Evolutionary conservation across 2,888 invertebrate species (phyloP), one percentile per base, ranked within the genome.

Genomic region (Drosophila rubida): DNA sequence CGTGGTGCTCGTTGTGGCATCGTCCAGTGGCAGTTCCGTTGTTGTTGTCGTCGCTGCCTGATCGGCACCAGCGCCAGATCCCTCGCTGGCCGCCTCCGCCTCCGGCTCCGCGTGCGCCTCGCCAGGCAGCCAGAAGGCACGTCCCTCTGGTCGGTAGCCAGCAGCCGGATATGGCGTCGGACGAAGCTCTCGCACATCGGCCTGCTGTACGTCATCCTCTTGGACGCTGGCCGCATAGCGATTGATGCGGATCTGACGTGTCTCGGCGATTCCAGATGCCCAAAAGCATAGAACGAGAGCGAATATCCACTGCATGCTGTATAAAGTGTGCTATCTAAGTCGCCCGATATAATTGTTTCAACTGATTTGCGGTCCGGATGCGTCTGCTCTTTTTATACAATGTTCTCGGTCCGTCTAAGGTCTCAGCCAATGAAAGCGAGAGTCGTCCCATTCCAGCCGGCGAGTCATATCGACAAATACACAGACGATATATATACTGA

Each of bases 231-330:
- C 79, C n/a, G 77, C 77, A 66, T 78, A 89, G 0, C 90, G 89
- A 67, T 85, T 90, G 16, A 84, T 83, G 58, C 89, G 88, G 58
- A 89, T 82, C 70, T 90, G 91, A 7, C 87, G 86, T 4, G 80
- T 61, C 53, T 87, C 79, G 13, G 61, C 59, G 19, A 37, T 41
- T 8, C 48, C 61, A 19, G 60, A n/a, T 6, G 62, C 75, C 54
- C 80, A 63, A 0, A 80, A 66, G 55, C 69, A 72, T 16, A 66
- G 53, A 46, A 62, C 35, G n/a, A 72, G 22, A 5, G 42, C 27
- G 14, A 78, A 22, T 22, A 60, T 54, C 64, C 67, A 66, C 62
- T 70, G 71, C 76, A 80, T 86, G 30, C 23, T 71, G n/a, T 32
- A n/a, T 32, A n/a, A 32, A 13, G 32, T 32, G 4, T 27, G 25